These are phyloP conservation scores for Julus scandinavius DNA, from an alignment of 2,888 invertebrate species.

Conservation along the genomic window DNA sequence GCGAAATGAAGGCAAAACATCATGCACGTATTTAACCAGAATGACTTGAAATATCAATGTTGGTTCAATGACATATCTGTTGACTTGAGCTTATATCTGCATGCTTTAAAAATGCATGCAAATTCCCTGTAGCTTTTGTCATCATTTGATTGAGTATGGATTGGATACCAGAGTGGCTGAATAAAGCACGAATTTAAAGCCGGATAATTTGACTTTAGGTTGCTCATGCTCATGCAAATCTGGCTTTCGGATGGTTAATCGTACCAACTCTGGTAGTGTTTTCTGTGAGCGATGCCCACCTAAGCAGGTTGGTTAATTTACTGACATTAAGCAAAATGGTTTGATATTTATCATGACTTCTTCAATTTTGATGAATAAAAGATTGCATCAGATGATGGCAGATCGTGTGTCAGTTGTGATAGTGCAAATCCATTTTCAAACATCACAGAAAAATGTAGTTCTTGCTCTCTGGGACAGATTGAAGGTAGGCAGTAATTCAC, in stretches of 20 bases:
- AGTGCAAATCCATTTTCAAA: conserved; percentile 44
- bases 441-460: conserved; percentile 8
- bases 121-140: no score
- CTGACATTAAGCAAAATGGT: background rate
- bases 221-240: conserved; percentile 49
- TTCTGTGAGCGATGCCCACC: conserved; percentile 48
- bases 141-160: no score
- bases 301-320: conserved; percentile 35
- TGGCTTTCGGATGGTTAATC: conserved; percentile 25
- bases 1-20: no score
- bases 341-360: background rate
- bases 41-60: no score
- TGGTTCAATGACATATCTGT: no score
- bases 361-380: conserved; percentile 31
- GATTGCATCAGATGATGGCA: conserved; percentile 50
- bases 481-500: background rate
- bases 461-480: conserved; percentile 37
- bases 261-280: background rate
- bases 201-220: conserved; percentile 38
- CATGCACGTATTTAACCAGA: no score
- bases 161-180: no score
- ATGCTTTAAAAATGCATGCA: no score
- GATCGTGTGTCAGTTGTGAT: conserved; percentile 48
- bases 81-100: no score
- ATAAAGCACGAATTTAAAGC: no score